Conservation (phyloP, 2,113 vertebrate genomes). For the Bubo blakistoni region DNA sequence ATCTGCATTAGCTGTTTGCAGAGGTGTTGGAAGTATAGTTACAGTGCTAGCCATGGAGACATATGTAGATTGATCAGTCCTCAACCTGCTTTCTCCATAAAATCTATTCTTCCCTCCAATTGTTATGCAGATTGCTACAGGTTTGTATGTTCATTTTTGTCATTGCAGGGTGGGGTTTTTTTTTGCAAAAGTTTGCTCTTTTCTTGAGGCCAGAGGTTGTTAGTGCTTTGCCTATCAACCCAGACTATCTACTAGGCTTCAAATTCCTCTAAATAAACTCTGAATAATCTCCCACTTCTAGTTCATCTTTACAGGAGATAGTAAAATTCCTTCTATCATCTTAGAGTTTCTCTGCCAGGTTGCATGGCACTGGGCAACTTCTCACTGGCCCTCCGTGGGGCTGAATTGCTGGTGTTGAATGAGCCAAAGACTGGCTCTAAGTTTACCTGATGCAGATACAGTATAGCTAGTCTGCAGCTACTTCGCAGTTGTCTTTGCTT, state of each 20-base stretch:
- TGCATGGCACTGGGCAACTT: neutral
- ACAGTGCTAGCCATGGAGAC: neutral
- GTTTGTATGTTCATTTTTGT: neutral
- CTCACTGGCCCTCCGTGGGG: rapidly evolving
- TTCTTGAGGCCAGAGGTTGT: neutral
- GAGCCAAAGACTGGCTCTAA: neutral
- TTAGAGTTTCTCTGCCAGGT: neutral
- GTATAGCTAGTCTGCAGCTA: neutral
- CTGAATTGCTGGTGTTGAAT: neutral
- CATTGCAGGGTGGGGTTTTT: neutral
- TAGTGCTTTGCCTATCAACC: neutral
- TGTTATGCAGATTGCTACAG: neutral
- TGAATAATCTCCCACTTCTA: neutral
- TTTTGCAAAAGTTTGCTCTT: neutral
- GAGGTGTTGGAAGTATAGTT: neutral
- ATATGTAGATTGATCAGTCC: neutral
- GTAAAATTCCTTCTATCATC: neutral
- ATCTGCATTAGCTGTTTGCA: neutral
- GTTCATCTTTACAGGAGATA: neutral
- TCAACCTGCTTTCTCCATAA: neutral
- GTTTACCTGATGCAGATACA: neutral
- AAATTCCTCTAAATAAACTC: neutral
- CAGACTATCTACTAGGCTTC: neutral
- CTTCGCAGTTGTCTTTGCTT: neutral
- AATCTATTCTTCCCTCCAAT: neutral